Evolutionary conservation across 2,113 vertebrate species (phyloP), one percentile per base, ranked within the genome.

Genomic region (Alligator mississippiensis): DNA sequence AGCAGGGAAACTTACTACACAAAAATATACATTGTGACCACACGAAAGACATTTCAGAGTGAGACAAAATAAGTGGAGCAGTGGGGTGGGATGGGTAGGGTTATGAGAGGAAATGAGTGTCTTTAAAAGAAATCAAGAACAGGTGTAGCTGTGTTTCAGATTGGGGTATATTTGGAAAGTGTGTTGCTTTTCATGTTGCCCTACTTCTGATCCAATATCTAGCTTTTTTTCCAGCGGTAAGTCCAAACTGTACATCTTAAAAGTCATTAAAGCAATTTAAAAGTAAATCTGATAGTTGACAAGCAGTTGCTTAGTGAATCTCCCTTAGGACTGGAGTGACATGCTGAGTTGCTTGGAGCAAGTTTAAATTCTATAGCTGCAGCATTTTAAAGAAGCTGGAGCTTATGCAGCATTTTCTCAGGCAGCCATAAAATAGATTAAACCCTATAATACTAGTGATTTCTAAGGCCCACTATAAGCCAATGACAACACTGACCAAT

Each of bases 241-340:
- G 77, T 82, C 4, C 55, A 92, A 85, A 75, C 47, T 47, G 1
- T 18, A 24, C 22, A 1, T 74, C 0, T 0, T 22, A 85, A 59
- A 90, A 92, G 34, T 91, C 62, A 92, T 92, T 94, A 91, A 82
- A 93, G 22, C n/a, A 91, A 95, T 97, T 90, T 84, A 84, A 77
- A 91, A 93, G 38, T 72, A 86, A 87, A 88, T 63, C 76, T 89
- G 24, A 34, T 96, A 87, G 91, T 93, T 95, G 93, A 92, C 89
- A 93, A 78, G 62, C 34, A 92, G 47, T 79, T 94, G 66, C 61
- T 59, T 64, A 78, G 24, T 82, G 83, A 30, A 57, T 93, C 7
- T 91, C 87, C n/a, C 64, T 91, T 72, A 86, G 90, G 85, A 89
- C 75, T 61, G 9, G 25, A 66, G 27, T 84, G 89, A 95, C 78